These are phyloP conservation scores for Mactromeris polynyma DNA, from an alignment of 2,888 invertebrate species.

Conservation along the genomic window DNA sequence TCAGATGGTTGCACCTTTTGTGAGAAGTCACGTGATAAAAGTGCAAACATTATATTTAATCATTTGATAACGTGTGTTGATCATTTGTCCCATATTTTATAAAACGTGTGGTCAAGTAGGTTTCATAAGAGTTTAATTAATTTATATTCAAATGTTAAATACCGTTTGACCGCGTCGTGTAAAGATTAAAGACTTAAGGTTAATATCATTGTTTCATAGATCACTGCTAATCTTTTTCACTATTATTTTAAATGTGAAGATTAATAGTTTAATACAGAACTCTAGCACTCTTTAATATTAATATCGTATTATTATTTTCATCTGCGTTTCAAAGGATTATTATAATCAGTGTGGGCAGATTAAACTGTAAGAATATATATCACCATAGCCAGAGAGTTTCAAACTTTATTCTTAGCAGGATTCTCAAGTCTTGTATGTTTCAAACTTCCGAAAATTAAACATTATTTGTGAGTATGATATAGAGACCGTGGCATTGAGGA, in stretches of 20 bases:
- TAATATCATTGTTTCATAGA: neutral
- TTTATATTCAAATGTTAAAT: neutral
- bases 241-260: neutral
- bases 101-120: neutral
- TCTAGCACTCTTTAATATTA: neutral
- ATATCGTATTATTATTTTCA: neutral
- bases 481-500: neutral
- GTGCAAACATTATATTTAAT: too few relatives aligned
- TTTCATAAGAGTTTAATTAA: neutral
- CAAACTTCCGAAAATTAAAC: neutral
- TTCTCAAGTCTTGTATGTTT: neutral
- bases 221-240: neutral
- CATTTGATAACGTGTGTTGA: too few relatives aligned
- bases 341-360: neutral
- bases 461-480: neutral
- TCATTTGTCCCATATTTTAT: neutral
- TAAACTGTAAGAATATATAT: neutral
- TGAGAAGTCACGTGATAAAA: too few relatives aligned
- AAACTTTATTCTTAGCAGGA: neutral
- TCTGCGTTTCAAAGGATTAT: slow-evolving; percentile 11
- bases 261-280: neutral
- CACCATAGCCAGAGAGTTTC: neutral
- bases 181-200: neutral
- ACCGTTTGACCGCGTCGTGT: neutral
- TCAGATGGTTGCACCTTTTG: neutral